Conservation (phyloP, 2,797 vertebrate species). For the Coendou prehensilis region DNA sequence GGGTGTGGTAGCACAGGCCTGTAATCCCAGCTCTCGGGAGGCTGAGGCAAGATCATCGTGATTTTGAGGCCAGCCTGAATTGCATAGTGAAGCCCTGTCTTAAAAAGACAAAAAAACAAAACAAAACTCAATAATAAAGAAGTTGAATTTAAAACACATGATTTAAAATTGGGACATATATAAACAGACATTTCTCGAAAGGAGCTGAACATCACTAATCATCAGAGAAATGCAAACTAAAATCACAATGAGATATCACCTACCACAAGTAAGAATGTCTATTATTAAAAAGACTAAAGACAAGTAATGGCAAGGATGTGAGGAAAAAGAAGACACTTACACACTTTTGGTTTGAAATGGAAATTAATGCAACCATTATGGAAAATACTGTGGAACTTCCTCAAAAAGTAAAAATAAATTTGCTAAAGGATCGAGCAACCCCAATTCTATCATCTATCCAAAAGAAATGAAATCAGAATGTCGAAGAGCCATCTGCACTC, state of each 20-base stretch:
- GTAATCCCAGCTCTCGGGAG: too few relatives aligned
- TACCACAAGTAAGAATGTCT: neutral
- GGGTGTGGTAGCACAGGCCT: too few relatives aligned
- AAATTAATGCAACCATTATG: neutral
- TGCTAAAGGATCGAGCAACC: neutral
- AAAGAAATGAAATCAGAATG: neutral
- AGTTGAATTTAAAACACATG: neutral
- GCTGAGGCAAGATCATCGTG: too few relatives aligned
- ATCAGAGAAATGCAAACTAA: neutral
- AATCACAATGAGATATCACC: neutral
- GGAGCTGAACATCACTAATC: neutral
- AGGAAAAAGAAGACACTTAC: neutral
- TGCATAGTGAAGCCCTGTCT: too few relatives aligned
- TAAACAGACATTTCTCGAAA: neutral
- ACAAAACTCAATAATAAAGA: neutral
- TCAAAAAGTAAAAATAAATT: neutral
- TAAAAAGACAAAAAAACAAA: neutral
- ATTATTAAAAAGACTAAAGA: neutral
- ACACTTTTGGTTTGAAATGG: neutral
- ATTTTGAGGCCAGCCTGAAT: too few relatives aligned
- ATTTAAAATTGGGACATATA: neutral
- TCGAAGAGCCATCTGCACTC: neutral
- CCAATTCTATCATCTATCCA: neutral
- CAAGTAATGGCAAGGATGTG: neutral
- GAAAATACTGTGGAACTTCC: neutral